phyloP scores from a whole-genome alignment of 1,140 invertebrate species.

The Drosophila sp. region DNA sequence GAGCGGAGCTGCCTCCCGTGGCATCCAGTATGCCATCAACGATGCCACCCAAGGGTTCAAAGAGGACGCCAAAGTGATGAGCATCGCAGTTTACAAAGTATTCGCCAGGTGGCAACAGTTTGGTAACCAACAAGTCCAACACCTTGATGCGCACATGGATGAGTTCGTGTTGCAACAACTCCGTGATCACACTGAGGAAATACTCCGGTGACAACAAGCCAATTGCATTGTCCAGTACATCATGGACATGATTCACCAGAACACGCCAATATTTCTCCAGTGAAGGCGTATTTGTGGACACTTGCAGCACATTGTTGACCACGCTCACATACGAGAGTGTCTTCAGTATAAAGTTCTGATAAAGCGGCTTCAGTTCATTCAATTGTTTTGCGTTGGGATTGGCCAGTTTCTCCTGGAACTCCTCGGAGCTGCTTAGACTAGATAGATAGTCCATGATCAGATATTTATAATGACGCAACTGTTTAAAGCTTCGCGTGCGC shows the following conservation, averaged over 20 bases:
- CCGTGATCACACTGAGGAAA: constrained; percentile 91
- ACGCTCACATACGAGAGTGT: constrained; percentile 88
- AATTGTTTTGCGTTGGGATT: constrained; percentile 65
- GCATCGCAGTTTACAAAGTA: constrained; percentile 86
- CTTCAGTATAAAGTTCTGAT: constrained; percentile 89
- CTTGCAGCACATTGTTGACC: constrained; percentile 86
- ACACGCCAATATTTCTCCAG: constrained; percentile 91
- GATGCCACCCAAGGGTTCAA: constrained; percentile 88
- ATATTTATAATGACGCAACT: constrained; percentile 93
- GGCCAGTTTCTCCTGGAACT: constrained; percentile 88
- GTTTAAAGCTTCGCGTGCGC: constrained; percentile 88
- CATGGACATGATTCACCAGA: constrained; percentile 90
- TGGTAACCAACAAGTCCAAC: constrained; percentile 92
- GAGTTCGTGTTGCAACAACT: constrained; percentile 89
- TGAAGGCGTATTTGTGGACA: constrained; percentile 73
- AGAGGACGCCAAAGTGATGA: constrained; percentile 86
- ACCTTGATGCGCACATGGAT: constrained; percentile 90
- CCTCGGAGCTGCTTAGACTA: constrained; percentile 87
- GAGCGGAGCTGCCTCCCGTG: constrained; percentile 80
- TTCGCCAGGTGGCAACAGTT: constrained; percentile 89
- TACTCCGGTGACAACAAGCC: constrained; percentile 90
- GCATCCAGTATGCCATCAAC: constrained; percentile 87
- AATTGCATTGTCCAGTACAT: constrained; percentile 91
- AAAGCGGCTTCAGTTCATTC: constrained; percentile 79
- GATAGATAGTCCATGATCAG: constrained; percentile 89